phyloP scores from a whole-genome alignment of 1,140 invertebrate species.

The Cydia pomonella region DNA sequence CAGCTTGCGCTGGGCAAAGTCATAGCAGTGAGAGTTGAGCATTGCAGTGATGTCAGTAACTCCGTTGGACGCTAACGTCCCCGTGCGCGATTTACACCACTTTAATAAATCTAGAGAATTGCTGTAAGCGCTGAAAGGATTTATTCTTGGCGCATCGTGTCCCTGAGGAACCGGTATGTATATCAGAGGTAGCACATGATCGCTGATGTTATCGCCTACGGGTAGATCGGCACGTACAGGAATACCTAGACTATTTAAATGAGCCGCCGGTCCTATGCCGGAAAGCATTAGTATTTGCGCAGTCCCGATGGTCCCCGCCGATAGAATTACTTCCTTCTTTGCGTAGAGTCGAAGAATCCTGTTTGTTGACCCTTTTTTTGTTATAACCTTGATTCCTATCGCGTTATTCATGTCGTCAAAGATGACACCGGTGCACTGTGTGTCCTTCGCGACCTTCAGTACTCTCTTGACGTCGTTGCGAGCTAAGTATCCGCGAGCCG shows the following conservation, averaged over 20 bases:
- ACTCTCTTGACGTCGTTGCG: constrained; percentile 81
- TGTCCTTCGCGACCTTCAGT: constrained; percentile 85
- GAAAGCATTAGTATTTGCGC: constrained; percentile 88
- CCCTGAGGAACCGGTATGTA: constrained; percentile 69
- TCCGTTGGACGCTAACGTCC: constrained; percentile 76
- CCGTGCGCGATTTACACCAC: constrained; percentile 50
- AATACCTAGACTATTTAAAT: constrained; percentile 80
- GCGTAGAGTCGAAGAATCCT: constrained; percentile 51
- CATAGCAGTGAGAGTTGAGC: constrained; percentile 75
- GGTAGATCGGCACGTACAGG: constrained; percentile 82
- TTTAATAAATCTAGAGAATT: constrained; percentile 53
- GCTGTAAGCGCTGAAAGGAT: constrained; percentile 44
- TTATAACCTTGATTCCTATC: not conserved
- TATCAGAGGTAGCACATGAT: constrained; percentile 82
- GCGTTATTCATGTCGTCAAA: constrained; percentile 84
- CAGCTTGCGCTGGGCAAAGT: constrained; percentile 54
- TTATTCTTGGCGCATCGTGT: constrained; percentile 38
- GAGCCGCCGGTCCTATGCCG: constrained; percentile 85
- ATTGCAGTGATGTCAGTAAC: constrained; percentile 79
- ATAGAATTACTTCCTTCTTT: constrained; percentile 86
- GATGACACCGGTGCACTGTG: constrained; percentile 85
- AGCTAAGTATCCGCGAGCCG: constrained; percentile 51
- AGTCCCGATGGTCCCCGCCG: constrained; percentile 86
- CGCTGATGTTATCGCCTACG: constrained; percentile 89
- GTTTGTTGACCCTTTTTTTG: not conserved